Percentiles rank a stretch among this genome's conserved stretches.
These are phyloP conservation scores for Melanotaenia duboulayi DNA, from an alignment of 2,113 vertebrate species.

Conservation along the genomic window DNA sequence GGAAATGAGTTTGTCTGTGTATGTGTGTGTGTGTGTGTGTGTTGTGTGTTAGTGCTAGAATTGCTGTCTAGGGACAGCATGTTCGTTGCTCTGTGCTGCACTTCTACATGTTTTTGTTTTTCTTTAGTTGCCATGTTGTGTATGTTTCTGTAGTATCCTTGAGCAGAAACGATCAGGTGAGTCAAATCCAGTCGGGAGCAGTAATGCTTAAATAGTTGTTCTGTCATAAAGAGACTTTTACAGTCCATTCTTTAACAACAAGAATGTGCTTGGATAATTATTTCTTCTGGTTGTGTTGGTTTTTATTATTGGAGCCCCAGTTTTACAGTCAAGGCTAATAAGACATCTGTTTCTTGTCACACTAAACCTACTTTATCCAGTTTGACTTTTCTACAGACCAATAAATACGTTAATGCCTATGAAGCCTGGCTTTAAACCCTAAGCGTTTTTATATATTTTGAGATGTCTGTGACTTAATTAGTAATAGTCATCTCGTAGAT, in stretches of 20 bases:
- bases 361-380: background rate
- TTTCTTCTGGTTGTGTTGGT: background rate
- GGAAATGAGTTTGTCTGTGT: conserved; percentile 56
- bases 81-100: background rate
- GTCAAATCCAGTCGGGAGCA: background rate
- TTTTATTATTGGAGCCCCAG: background rate
- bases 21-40: background rate
- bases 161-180: background rate
- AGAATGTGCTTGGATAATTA: background rate
- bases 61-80: conserved; percentile 21
- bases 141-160: conserved; percentile 1
- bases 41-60: background rate
- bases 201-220: background rate
- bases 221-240: conserved; percentile 11
- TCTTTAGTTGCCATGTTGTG: conserved; percentile 32
- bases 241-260: background rate
- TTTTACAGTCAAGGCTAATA: conserved; percentile 6
- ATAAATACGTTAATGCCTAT: background rate
- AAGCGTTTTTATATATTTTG: background rate
- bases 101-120: conserved; percentile 40
- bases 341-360: conserved; percentile 16
- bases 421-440: background rate
- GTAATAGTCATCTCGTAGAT: no score
- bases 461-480: background rate
- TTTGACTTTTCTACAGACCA: background rate